Percentiles rank a stretch among this genome's conserved stretches.
phyloP scores from a whole-genome alignment of 2,113 vertebrate species.

The Dasyprocta punctata region DNA sequence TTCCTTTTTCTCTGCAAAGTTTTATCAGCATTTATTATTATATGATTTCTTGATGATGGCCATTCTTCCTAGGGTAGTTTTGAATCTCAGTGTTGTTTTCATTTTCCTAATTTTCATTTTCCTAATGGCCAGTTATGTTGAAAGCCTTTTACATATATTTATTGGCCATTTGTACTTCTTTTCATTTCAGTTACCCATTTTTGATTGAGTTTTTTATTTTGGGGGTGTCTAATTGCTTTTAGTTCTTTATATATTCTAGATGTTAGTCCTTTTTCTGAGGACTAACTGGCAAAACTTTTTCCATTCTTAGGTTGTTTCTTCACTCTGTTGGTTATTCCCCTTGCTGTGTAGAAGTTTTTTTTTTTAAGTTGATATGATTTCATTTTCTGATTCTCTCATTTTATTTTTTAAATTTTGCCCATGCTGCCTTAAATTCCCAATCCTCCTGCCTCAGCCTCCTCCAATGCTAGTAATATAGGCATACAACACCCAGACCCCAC shows the following conservation, averaged over 20 bases:
- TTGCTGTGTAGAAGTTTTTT: not conserved
- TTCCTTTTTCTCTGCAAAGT: not conserved
- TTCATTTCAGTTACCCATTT: not conserved
- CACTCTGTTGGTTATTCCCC: not conserved
- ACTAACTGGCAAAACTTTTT: not conserved
- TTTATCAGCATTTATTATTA: not conserved
- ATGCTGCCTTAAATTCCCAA: not conserved
- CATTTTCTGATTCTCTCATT: not conserved
- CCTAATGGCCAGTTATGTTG: not conserved
- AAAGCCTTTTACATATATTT: not conserved
- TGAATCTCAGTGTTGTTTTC: not conserved
- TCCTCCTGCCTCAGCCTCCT: not conserved
- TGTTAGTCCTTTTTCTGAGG: not conserved
- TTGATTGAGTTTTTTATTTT: not conserved
- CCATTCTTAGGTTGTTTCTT: not conserved
- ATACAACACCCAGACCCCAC: not conserved
- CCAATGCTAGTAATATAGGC: not conserved
- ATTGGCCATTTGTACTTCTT: not conserved
- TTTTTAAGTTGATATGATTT: not conserved
- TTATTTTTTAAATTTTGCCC: not conserved
- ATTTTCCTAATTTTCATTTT: not conserved
- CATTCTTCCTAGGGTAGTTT: not conserved
- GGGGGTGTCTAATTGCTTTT: not conserved
- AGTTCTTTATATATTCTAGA: not conserved
- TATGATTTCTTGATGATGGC: not conserved